Percentiles rank a stretch among this genome's conserved stretches.
Evolutionary conservation across 2,797 vertebrate species (phyloP).

Genomic region (Champsocephalus gunnari): DNA sequence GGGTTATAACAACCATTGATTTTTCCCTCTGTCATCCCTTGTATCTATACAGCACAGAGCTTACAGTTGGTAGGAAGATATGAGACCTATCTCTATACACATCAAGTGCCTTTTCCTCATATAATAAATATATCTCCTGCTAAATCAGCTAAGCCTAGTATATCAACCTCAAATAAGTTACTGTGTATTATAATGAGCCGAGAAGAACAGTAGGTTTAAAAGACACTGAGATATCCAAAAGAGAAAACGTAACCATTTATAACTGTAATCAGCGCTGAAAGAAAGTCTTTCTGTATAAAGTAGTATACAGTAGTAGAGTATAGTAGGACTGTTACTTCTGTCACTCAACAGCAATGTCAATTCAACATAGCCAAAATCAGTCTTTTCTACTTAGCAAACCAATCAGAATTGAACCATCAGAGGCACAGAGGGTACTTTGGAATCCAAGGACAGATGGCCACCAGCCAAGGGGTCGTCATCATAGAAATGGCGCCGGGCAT

Average conservation of each 20-base stretch:
- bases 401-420: slow-evolving; percentile 84
- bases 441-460: slow-evolving; percentile 81
- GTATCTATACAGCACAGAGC: slow-evolving; percentile 83
- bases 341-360: slow-evolving; percentile 76
- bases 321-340: slow-evolving; percentile 78
- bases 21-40: slow-evolving; percentile 71
- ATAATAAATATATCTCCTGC: slow-evolving; percentile 81
- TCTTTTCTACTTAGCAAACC: slow-evolving; percentile 81
- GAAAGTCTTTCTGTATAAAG: slow-evolving; percentile 71
- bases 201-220: slow-evolving; percentile 80
- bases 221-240: slow-evolving; percentile 79
- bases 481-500: slow-evolving; percentile 55
- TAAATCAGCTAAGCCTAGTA: slow-evolving; percentile 82
- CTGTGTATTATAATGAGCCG: slow-evolving; percentile 78
- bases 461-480: slow-evolving; percentile 58
- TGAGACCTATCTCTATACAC: slow-evolving; percentile 84
- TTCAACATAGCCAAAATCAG: slow-evolving; percentile 70
- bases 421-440: slow-evolving; percentile 91
- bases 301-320: slow-evolving; percentile 77
- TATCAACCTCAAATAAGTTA: slow-evolving; percentile 84
- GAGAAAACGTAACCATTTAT: slow-evolving; percentile 76
- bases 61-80: slow-evolving; percentile 79
- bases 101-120: slow-evolving; percentile 78
- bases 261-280: slow-evolving; percentile 80
- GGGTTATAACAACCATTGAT: slow-evolving; percentile 76